Evolutionary conservation across 2,797 vertebrate species (phyloP), one percentile per base, ranked within the genome.

Genomic region (Eulemur mongoz): DNA sequence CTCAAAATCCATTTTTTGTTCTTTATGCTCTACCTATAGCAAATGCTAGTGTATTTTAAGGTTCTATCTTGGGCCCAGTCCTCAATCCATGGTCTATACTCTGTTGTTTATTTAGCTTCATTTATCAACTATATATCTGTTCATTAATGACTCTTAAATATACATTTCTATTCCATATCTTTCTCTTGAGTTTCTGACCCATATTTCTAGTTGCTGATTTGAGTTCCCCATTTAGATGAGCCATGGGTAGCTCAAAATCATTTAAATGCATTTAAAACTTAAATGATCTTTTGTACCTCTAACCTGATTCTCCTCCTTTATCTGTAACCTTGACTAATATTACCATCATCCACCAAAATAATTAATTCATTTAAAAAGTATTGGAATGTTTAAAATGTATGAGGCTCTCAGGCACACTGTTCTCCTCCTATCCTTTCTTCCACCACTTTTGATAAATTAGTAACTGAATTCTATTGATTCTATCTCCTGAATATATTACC

Each of bases 181-280:
- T 94, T 92, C 69, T 85, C 25, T 92, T 89, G 50, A 52, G 45
- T 61, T 90, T 92, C 23, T 75, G 80, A 81, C 13, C 35, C 11
- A 75, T 61, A 92, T 61, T 93, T 94, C 50, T 38, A 89, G 75
- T 76, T 90, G 73, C 43, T 80, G 54, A 85, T 80, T 92, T 92
- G 59, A 67, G 83, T 91, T 89, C 27, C 11, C 22, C 48, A 84
- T 94, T 65, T 84, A 40, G n/a, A 92, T 59, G 22, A 73, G 10
- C 43, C 27, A 52, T 13, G 27, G 32, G 22, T 61, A 38, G n/a
- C 17, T 78, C 52, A 83, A 72, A 70, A 50, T 89, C 32, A 50
- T 50, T 50, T 50, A 50, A 89, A 43, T 65, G 12, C 27, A 52
- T 79, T 89, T 93, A 82, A 93, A 70, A 81, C 20, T 83, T 93